phyloP scores from a whole-genome alignment of 2,797 vertebrate genomes.

The Onychomys leucogaster region DNA sequence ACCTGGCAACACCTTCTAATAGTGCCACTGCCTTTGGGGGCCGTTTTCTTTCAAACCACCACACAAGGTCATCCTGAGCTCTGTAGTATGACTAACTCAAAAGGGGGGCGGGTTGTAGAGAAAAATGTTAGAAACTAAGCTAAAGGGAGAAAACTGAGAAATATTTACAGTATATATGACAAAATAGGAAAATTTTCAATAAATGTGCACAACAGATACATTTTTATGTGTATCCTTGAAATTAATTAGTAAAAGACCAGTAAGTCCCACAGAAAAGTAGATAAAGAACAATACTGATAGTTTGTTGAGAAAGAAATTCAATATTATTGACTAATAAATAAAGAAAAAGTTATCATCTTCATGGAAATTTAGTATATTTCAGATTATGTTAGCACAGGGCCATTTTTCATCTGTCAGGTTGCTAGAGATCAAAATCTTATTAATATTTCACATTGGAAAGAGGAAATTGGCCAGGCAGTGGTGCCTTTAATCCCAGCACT shows the following conservation, averaged over 20 bases:
- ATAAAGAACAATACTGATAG: neutral
- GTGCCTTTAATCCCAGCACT: no score
- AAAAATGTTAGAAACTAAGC: conserved; percentile 11
- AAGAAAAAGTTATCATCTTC: neutral
- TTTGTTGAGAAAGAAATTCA: conserved; percentile 36
- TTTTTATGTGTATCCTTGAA: neutral
- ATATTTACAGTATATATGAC: conserved; percentile 8
- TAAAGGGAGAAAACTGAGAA: conserved; percentile 51
- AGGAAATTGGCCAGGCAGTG: neutral
- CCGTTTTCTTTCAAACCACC: neutral
- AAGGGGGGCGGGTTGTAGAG: neutral
- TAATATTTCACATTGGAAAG: neutral
- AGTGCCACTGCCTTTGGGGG: neutral
- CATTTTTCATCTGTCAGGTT: neutral
- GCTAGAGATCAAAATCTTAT: neutral
- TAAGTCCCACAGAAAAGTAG: conserved; percentile 3
- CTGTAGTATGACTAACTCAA: neutral
- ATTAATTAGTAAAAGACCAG: conserved; percentile 11
- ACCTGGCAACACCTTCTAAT: neutral
- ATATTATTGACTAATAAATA: neutral
- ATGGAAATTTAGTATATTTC: conserved; percentile 29
- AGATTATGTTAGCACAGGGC: conserved; percentile 8
- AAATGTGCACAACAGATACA: neutral
- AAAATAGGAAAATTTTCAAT: neutral
- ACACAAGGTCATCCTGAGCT: neutral